These are phyloP conservation scores for Ammospiza caudacuta DNA, from an alignment of 2,113 vertebrate species.

Conservation along the genomic window DNA sequence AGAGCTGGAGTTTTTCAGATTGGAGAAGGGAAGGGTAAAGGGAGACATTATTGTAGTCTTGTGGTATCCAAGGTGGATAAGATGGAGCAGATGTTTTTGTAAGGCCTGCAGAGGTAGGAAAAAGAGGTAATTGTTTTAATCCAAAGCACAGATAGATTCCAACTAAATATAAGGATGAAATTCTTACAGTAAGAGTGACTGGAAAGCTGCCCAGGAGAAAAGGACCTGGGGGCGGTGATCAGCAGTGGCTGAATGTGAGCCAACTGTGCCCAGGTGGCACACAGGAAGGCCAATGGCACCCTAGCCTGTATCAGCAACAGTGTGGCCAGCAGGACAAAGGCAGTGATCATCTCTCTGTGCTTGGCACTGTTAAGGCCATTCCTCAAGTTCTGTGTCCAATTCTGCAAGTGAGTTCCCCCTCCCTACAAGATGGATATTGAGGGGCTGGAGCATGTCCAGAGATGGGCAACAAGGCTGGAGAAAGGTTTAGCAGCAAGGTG, in stretches of 20 bases:
- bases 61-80: background rate
- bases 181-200: background rate
- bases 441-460: background rate
- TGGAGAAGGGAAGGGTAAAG: background rate
- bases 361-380: too few species aligned
- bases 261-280: too few species aligned
- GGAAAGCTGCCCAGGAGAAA: background rate
- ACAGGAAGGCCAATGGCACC: background rate
- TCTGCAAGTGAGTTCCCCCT: background rate
- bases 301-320: background rate
- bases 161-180: background rate
- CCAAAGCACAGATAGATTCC: background rate
- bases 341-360: background rate
- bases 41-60: background rate
- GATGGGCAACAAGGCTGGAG: background rate
- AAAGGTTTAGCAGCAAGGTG: background rate
- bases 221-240: background rate
- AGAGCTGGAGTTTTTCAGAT: background rate
- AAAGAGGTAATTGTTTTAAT: background rate
- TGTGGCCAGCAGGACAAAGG: fast-evolving
- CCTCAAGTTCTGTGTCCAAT: background rate
- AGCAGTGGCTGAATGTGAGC: background rate
- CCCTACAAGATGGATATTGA: background rate
- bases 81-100: background rate
- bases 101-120: background rate